Percentiles rank a stretch among this genome's conserved stretches.
phyloP scores from a whole-genome alignment of 2,113 vertebrate species.

The Brachyistius frenatus region DNA sequence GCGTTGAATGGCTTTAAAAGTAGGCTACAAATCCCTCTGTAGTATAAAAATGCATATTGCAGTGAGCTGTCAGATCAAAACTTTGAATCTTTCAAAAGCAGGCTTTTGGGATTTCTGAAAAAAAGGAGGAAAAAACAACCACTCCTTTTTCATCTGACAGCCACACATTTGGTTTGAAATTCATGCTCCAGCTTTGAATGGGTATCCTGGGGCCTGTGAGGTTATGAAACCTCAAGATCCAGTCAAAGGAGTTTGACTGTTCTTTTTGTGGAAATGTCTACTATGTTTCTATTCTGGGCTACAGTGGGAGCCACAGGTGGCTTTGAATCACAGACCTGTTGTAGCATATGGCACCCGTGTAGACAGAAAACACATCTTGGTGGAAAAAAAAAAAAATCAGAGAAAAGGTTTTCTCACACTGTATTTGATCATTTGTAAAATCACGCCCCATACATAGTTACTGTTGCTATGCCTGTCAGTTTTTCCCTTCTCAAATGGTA shows the following conservation, averaged over 20 bases:
- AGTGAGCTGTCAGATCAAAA: conserved; percentile 46
- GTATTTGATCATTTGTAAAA: background rate
- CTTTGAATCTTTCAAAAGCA: conserved; percentile 38
- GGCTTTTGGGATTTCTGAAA: conserved; percentile 27
- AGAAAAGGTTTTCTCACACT: conserved; percentile 17
- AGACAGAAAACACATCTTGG: background rate
- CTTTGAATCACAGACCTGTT: conserved; percentile 35
- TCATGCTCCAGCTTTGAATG: conserved; percentile 36
- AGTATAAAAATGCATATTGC: conserved; percentile 28
- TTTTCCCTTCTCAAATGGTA: no score
- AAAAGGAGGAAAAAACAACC: background rate
- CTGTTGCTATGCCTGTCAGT: no score
- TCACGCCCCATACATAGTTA: no score
- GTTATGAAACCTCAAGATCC: conserved; percentile 27
- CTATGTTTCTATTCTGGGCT: conserved; percentile 22
- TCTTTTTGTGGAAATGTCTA: conserved; percentile 31
- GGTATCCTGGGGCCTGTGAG: conserved; percentile 27
- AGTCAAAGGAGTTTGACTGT: conserved; percentile 20
- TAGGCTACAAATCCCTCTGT: conserved; percentile 85
- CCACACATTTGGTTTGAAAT: conserved; percentile 34
- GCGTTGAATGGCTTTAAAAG: conserved; percentile 93
- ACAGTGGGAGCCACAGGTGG: conserved; percentile 46
- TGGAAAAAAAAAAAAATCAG: background rate
- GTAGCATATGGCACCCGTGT: background rate
- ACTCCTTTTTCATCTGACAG: conserved; percentile 34